Conservation (phyloP, 2,113 vertebrate genomes). For the Phaethornis superciliosus region DNA sequence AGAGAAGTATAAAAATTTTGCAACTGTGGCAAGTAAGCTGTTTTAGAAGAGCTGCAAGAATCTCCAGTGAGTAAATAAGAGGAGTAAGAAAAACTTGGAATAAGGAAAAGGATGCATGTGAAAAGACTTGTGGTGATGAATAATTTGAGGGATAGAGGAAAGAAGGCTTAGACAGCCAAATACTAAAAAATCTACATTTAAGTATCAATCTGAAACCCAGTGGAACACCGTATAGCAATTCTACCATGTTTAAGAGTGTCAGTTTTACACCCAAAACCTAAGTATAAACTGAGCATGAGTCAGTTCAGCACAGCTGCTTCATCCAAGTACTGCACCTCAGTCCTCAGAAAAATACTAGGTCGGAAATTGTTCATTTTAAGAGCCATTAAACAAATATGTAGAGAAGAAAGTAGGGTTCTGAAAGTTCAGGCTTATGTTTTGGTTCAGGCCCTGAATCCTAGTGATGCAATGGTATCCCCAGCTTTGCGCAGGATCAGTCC, state of each 20-base stretch:
- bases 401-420: not conserved
- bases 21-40: not conserved
- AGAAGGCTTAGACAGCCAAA: not conserved
- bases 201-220: not conserved
- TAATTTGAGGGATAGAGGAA: not conserved
- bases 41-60: not conserved
- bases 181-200: not conserved
- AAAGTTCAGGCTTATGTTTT: not conserved
- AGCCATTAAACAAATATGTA: not conserved
- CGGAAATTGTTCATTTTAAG: not conserved
- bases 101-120: not conserved
- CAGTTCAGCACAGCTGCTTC: not conserved
- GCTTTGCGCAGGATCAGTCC: not conserved
- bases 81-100: not conserved
- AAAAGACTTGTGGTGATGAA: not conserved
- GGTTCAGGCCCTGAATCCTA: not conserved
- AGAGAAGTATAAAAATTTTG: not conserved
- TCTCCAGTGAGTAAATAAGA: not conserved
- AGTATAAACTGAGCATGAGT: not conserved
- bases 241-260: not conserved
- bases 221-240: not conserved
- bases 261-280: conserved; percentile 28
- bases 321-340: not conserved
- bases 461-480: fast-evolving
- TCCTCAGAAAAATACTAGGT: not conserved